A percentile compares a stretch with the other conserved stretches of the same genome.
These are phyloP conservation scores for Cecidostiba fungosa DNA, from an alignment of 2,888 invertebrate genomes.

Conservation along the genomic window DNA sequence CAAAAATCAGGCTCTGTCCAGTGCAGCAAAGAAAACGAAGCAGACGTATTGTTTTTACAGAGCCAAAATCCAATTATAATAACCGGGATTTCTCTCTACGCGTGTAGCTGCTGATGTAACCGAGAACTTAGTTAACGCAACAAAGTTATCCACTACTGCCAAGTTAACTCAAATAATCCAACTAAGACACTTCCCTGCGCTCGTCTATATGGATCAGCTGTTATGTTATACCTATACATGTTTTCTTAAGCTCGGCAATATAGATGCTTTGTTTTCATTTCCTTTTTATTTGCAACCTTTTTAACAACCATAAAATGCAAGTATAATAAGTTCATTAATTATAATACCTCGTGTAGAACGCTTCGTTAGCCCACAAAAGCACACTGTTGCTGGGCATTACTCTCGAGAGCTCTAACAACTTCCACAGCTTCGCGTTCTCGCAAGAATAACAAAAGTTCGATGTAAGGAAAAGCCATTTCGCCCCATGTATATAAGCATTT, in stretches of 20 bases:
- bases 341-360: no score
- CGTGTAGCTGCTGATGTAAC: neutral
- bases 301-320: neutral
- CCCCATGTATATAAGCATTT: slow-evolving; percentile 26
- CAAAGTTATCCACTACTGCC: slow-evolving; percentile 41
- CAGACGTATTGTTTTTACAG: neutral
- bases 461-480: slow-evolving; percentile 54
- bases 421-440: neutral
- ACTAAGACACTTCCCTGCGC: slow-evolving; percentile 2
- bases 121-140: slow-evolving; percentile 35
- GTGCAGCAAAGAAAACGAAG: neutral
- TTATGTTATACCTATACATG: no score
- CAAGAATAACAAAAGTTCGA: slow-evolving; percentile 34
- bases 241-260: neutral
- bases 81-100: slow-evolving; percentile 1
- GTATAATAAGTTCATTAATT: neutral
- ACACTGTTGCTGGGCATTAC: no score
- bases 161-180: slow-evolving; percentile 46
- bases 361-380: no score
- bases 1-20: neutral
- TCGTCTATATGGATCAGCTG: neutral
- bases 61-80: slow-evolving; percentile 11
- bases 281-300: no score
- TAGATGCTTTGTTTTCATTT: no score
- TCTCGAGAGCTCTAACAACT: slow-evolving; percentile 29